Evolutionary conservation across 2,113 vertebrate species (phyloP).

Genomic region (Brachypodius melanocephalos): DNA sequence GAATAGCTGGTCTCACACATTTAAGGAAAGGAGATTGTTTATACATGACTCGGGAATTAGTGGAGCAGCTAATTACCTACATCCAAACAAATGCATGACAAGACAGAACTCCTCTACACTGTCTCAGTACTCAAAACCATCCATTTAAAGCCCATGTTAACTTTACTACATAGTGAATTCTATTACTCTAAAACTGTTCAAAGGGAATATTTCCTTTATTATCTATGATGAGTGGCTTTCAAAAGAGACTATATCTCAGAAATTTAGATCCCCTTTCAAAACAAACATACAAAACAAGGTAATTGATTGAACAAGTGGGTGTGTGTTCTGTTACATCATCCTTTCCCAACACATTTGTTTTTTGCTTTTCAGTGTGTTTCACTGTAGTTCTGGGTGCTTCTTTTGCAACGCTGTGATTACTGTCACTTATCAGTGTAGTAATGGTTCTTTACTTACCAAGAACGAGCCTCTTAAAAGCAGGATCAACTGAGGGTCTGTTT

Average conservation of each 20-base stretch:
- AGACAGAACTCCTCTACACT: background rate
- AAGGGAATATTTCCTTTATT: background rate
- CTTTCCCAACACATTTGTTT: background rate
- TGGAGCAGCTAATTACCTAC: background rate
- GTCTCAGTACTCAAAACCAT: background rate
- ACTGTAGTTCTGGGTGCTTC: background rate
- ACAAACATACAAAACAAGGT: background rate
- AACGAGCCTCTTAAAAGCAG: background rate
- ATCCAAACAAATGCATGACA: background rate
- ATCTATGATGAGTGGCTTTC: background rate
- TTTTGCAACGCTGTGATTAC: background rate
- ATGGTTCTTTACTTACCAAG: background rate
- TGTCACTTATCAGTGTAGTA: background rate
- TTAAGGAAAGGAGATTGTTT: background rate
- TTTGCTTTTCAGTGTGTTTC: background rate
- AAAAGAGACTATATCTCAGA: constrained; percentile 7
- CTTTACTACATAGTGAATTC: background rate
- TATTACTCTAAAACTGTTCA: background rate
- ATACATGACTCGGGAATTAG: background rate
- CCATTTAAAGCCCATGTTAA: background rate
- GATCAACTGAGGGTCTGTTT: background rate
- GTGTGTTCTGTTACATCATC: background rate
- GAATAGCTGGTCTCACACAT: background rate
- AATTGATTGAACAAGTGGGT: background rate
- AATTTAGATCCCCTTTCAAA: constrained; percentile 32